phyloP scores from a whole-genome alignment of 2,113 vertebrate genomes.

The Xyrauchen texanus region DNA sequence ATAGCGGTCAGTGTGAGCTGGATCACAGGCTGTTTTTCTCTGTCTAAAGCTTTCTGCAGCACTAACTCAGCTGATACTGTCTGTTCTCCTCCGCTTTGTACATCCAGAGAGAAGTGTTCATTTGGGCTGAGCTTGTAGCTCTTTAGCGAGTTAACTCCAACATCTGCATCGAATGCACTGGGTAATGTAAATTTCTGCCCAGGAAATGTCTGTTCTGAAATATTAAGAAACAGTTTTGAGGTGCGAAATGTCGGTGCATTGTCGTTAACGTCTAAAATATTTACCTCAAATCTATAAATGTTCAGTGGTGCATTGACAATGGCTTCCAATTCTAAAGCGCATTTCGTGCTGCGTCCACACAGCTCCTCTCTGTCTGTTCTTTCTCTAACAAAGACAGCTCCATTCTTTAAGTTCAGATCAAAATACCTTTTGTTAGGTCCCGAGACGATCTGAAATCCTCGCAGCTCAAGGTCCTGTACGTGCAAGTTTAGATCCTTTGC shows the following conservation, averaged over 20 bases:
- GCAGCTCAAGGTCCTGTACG: slow-evolving; percentile 39
- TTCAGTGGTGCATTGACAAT: slow-evolving; percentile 45
- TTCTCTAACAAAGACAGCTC: slow-evolving; percentile 38
- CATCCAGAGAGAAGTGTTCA: slow-evolving; percentile 50
- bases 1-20: slow-evolving; percentile 57
- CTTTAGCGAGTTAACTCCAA: slow-evolving; percentile 37
- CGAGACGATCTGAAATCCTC: slow-evolving; percentile 49
- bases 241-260: slow-evolving; percentile 44
- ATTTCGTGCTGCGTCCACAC: slow-evolving; percentile 35
- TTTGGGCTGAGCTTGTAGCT: slow-evolving; percentile 44
- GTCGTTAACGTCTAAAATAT: slow-evolving; percentile 54
- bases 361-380: slow-evolving; percentile 50
- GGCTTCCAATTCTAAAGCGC: slow-evolving; percentile 44
- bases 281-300: slow-evolving; percentile 52
- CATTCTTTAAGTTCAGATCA: slow-evolving; percentile 48
- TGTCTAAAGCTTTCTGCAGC: slow-evolving; percentile 60
- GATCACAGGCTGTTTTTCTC: slow-evolving; percentile 62
- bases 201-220: slow-evolving; percentile 14
- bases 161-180: slow-evolving; percentile 26
- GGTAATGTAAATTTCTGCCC: slow-evolving; percentile 43
- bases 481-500: slow-evolving; percentile 56
- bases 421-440: slow-evolving; percentile 56
- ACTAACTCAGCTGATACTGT: slow-evolving; percentile 54
- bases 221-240: not conserved
- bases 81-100: slow-evolving; percentile 41